Base-by-base conservation (phyloP, 2,888 invertebrate genomes). In the Acanthosepion pharaonis region DNA sequence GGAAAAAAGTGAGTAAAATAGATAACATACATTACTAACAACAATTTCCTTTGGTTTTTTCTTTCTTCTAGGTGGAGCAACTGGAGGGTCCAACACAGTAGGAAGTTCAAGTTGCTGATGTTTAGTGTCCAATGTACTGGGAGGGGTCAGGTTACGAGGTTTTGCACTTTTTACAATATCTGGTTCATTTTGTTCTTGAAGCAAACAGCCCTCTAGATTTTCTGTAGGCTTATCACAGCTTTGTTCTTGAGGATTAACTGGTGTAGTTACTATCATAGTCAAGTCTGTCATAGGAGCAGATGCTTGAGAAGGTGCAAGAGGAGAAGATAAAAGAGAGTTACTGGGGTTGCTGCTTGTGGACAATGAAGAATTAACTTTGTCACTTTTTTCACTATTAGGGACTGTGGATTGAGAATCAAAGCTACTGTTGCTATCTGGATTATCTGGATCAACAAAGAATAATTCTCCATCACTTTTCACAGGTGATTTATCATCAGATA, bases 81-180 rank as follows among this genome's bases (percentile, higher is more conserved):
- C 96, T 78, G 96, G 96, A 25, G 94, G 78, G 59, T 95, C 95
- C 49, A 96, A 94, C 11, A 96, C 96, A n/a, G 95, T 95, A 20
- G 96, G 96, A 42, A 96, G 96, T 78, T 96, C 96, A 42, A 91
- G 42, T 55, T 94, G 55, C 91, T 96, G 95, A 8, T 96, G 96
- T 95, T 99, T 99, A 95, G 99, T 49, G 93, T 93, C 93, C 51
- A 96, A 94, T 20, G 96, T 96, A n/a, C 95, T 95, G 15, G 96
- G 96, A 33, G 96, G 96, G 53, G 96, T 96, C 33, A 91, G 23
- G 59, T 94, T 94, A 91, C 96, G 95, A 5, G 96, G 96, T 95
- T 99, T 99, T 95, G 99, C 99, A 98, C 99, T 99, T 95, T 99
- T 99, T 96, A 99, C 99, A 96, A 99, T 99, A 98, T 99, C 99